Percentiles rank a stretch among this genome's conserved stretches.
Conservation (phyloP, 2,888 invertebrate species). For the Drosophila ustulata region DNA sequence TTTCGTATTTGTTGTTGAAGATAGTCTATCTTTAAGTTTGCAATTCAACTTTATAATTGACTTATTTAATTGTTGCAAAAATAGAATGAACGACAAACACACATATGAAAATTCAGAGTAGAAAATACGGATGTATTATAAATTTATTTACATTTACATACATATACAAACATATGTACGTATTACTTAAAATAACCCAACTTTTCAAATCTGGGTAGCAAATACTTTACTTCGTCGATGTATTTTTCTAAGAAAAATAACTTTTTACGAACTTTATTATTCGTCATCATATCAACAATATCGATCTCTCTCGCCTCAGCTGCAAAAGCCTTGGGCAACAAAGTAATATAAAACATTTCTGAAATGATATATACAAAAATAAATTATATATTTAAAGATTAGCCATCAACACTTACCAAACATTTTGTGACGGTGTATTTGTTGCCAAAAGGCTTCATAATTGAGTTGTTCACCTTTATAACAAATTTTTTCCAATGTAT, state of each 20-base stretch:
- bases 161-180: background rate
- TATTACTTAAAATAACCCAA: conserved; percentile 47
- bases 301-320: background rate
- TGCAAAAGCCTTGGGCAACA: too few relatives aligned
- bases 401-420: conserved; percentile 35
- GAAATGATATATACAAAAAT: too few relatives aligned
- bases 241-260: conserved; percentile 23
- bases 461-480: conserved; percentile 66
- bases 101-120: too few relatives aligned
- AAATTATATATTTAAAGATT: too few relatives aligned
- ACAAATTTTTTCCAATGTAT: conserved; percentile 59
- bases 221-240: conserved; percentile 29
- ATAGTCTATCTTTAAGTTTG: too few relatives aligned
- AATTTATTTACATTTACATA: background rate
- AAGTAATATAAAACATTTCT: too few relatives aligned
- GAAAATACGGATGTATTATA: background rate
- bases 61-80: too few relatives aligned
- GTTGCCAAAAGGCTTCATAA: conserved; percentile 51
- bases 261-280: conserved; percentile 21
- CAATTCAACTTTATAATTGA: too few relatives aligned
- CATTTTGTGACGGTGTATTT: conserved; percentile 3
- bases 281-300: conserved; percentile 15
- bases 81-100: too few relatives aligned
- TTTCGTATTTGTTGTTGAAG: too few relatives aligned
- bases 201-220: conserved; percentile 38